Conservation (phyloP, 1,140 invertebrate species). For the Mycetomoellerius zeteki region DNA sequence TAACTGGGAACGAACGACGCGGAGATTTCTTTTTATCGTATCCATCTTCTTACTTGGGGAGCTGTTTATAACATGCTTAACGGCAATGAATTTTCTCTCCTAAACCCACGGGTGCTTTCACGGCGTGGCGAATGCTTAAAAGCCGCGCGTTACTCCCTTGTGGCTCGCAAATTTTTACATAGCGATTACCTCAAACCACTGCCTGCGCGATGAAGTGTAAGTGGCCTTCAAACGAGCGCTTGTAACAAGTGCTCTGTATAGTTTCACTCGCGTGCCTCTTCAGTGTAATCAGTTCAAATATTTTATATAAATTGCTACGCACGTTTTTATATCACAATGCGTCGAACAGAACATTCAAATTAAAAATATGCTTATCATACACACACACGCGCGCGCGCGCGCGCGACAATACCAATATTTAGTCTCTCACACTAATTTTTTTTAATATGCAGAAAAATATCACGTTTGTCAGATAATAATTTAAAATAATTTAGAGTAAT, state of each 20-base stretch:
- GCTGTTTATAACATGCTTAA: constrained; percentile 60
- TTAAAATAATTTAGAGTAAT: not conserved
- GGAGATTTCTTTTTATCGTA: constrained; percentile 51
- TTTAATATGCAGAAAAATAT: not conserved
- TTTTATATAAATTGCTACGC: constrained; percentile 39
- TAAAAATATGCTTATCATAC: not conserved
- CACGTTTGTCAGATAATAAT: not conserved
- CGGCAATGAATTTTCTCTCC: constrained; percentile 56
- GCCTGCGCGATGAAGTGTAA: constrained; percentile 56
- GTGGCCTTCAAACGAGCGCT: constrained; percentile 49
- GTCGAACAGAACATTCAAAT: not conserved
- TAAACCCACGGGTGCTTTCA: constrained; percentile 40
- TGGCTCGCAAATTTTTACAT: constrained; percentile 61
- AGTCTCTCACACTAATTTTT: not conserved
- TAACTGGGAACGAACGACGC: constrained; percentile 18
- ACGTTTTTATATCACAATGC: not conserved
- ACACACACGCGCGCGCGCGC: no score
- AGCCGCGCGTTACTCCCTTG: constrained; percentile 39
- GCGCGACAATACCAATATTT: not conserved
- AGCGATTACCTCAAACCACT: constrained; percentile 56
- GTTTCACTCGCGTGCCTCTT: constrained; percentile 5
- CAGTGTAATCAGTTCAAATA: constrained; percentile 3
- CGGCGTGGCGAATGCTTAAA: constrained; percentile 55
- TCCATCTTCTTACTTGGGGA: constrained; percentile 38
- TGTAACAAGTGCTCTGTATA: constrained; percentile 52